Evolutionary conservation across 1,140 invertebrate species (phyloP), one percentile per base, ranked within the genome.

Genomic region (Penaeus japonicus): DNA sequence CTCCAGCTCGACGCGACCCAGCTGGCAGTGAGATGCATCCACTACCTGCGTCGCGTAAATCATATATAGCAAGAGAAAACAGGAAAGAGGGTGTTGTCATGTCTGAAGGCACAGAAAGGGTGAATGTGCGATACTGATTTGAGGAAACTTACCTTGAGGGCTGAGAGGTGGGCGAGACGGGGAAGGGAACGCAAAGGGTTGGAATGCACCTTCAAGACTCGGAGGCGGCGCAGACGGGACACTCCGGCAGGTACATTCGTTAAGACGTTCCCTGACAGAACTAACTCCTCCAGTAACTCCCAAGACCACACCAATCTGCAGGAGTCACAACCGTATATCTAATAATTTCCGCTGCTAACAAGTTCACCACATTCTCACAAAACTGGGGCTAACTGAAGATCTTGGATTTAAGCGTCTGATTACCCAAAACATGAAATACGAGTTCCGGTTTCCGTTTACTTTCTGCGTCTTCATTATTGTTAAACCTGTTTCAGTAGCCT

Each of bases 191-290:
- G 93, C 75, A 97, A 93, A 89, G 95, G 93, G 92, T 97, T 97
- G 2, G 96, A 97, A 92, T 97, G 96, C 22, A 97, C 95, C 91
- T 96, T 94, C 54, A 97, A 93, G 73, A 97, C 94, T 90, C 94
- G 94, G 17, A 97, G 93, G 91, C 96, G 95, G 88, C 94, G 94
- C 70, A 97, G 92, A 89, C 94, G 94, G 24, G 95, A 94, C 79
- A 97, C 94, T 91, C 95, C 95, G 88, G 96, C 95, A 1, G 97
- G 96, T 62, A 97, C 93, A 91, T 94, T 94, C 73, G 95, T 94
- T 82, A 97, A 93, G 92, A 95, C 94, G 92, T 97, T 97, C 35
- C 96, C 96, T 18, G 96, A 97, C 22, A 97, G 90, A 1, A 97
- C 95, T 15, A 97, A 92, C 92, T 97, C 96, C 93, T 97, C 96